Conservation (phyloP, 2,888 invertebrate genomes). For the Adineta ricciae region DNA sequence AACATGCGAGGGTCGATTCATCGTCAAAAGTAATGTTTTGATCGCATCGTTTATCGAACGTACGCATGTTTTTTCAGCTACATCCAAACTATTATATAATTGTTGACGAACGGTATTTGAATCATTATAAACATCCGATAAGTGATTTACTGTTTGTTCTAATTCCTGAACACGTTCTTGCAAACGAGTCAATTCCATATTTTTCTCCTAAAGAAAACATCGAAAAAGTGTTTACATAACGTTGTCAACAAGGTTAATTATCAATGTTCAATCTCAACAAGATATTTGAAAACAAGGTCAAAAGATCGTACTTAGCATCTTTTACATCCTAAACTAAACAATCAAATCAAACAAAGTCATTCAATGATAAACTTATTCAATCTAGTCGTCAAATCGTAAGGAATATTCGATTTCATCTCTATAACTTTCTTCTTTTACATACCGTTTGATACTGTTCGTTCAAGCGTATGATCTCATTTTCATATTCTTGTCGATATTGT, state of each 20-base stretch:
- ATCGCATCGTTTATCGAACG: neutral
- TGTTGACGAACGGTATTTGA: neutral
- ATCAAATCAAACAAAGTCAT: neutral
- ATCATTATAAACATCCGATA: neutral
- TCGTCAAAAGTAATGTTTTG: neutral
- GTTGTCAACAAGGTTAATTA: neutral
- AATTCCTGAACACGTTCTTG: conserved; percentile 1
- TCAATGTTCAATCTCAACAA: neutral
- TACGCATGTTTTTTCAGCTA: neutral
- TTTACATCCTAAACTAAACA: neutral
- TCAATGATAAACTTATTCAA: too few species aligned
- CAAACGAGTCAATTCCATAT: neutral
- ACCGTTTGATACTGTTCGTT: neutral
- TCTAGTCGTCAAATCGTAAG: too few species aligned
- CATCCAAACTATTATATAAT: neutral
- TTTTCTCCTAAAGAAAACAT: neutral
- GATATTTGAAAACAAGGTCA: neutral
- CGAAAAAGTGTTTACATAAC: neutral
- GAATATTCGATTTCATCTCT: too few species aligned
- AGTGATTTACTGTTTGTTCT: neutral
- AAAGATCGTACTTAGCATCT: neutral
- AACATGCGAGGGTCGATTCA: neutral
- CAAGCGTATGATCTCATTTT: neutral
- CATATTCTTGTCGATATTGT: neutral
- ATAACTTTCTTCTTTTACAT: neutral